phyloP scores from a whole-genome alignment of 2,113 vertebrate species.

The Leptobrachium leishanense region DNA sequence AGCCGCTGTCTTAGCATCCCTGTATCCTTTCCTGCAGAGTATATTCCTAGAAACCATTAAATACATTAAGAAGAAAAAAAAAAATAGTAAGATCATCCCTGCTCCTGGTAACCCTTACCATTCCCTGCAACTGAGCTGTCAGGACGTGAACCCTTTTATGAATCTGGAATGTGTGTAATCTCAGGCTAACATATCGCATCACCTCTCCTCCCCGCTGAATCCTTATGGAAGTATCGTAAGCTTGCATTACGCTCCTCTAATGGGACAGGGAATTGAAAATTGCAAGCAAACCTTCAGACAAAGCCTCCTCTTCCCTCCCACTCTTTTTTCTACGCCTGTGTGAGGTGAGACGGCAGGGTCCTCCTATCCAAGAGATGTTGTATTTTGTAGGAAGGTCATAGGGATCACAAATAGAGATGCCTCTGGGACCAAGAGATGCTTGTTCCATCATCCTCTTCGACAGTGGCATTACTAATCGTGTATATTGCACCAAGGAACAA shows the following conservation, averaged over 20 bases:
- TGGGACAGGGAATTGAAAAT: constrained; percentile 59
- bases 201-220: constrained; percentile 30
- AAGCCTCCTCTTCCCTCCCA: constrained; percentile 12
- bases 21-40: too few relatives aligned
- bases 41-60: too few relatives aligned
- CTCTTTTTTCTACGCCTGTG: constrained; percentile 32
- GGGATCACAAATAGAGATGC: background rate
- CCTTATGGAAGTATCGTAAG: constrained; percentile 54
- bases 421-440: background rate
- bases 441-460: background rate
- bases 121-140: too few relatives aligned
- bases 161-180: background rate
- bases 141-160: too few relatives aligned
- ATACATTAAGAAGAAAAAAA: too few relatives aligned
- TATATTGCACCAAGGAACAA: background rate
- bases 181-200: background rate
- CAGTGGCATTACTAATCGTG: background rate
- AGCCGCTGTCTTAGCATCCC: too few relatives aligned
- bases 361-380: constrained; percentile 36
- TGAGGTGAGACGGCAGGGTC: constrained; percentile 13
- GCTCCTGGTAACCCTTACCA: too few relatives aligned
- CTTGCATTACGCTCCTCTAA: constrained; percentile 68
- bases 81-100: too few relatives aligned
- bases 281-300: constrained; percentile 55
- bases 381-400: constrained; percentile 29